phyloP scores from a whole-genome alignment of 1,140 invertebrate species.

The Linepithema humile region DNA sequence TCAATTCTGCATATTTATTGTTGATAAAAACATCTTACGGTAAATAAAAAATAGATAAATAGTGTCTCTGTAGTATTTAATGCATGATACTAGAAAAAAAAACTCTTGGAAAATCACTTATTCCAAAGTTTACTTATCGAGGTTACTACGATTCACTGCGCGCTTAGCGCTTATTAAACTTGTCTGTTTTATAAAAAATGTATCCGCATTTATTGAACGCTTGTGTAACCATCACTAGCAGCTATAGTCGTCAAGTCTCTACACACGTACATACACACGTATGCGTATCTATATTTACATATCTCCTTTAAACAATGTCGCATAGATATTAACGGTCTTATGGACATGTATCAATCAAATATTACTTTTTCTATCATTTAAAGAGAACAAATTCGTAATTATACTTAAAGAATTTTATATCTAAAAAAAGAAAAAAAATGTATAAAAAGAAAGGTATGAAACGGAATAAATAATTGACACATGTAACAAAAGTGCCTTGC shows the following conservation, averaged over 20 bases:
- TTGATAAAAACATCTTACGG: background rate
- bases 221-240: background rate
- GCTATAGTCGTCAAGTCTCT: background rate
- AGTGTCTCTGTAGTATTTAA: too few relatives aligned
- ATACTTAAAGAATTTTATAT: too few relatives aligned
- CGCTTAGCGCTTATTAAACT: background rate
- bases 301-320: background rate
- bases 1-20: background rate
- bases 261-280: background rate
- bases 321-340: background rate
- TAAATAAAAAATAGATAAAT: constrained; percentile 3
- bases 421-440: too few relatives aligned
- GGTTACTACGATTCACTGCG: too few relatives aligned
- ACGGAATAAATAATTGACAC: background rate
- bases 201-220: constrained; percentile 63
- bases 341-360: background rate
- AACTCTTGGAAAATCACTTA: background rate
- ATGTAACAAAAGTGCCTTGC: too few relatives aligned
- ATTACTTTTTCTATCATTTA: too few relatives aligned
- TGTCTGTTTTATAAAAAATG: constrained; percentile 36
- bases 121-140: background rate
- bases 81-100: background rate
- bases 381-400: background rate
- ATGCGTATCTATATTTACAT: background rate
- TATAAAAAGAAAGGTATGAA: background rate